These are phyloP conservation scores for Seriola aureovittata DNA, from an alignment of 2,113 vertebrate species.

Conservation along the genomic window DNA sequence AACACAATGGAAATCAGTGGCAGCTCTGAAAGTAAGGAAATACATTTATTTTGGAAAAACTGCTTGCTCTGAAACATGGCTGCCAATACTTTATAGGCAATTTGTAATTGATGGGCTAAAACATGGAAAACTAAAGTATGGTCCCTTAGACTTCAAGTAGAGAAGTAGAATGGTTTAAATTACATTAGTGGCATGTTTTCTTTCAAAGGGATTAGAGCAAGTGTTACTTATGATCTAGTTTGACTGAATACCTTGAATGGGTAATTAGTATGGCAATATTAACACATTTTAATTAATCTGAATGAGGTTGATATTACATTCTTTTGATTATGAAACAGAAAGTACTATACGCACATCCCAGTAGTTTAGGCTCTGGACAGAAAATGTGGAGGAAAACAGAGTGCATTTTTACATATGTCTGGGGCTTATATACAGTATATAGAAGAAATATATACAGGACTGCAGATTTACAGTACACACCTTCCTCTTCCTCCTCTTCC, in stretches of 20 bases:
- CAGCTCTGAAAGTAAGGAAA: neutral
- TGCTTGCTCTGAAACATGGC: neutral
- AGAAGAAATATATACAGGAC: neutral
- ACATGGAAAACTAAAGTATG: neutral
- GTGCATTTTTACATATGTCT: conserved; percentile 9
- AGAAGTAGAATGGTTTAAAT: conserved; percentile 4
- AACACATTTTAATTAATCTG: conserved; percentile 22
- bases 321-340: conserved; percentile 27
- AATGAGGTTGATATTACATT: conserved; percentile 39
- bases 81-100: neutral
- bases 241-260: conserved; percentile 29
- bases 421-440: neutral
- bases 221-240: conserved; percentile 18
- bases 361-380: conserved; percentile 73
- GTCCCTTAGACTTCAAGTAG: conserved; percentile 12
- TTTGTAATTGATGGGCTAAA: neutral
- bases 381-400: conserved; percentile 57
- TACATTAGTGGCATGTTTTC: conserved; percentile 27
- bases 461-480: conserved; percentile 70
- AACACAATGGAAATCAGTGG: neutral
- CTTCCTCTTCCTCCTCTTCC: conserved; percentile 91
- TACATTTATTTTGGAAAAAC: neutral
- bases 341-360: conserved; percentile 71
- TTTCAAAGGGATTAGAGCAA: conserved; percentile 32
- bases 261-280: conserved; percentile 51